phyloP scores from a whole-genome alignment of 2,797 vertebrate genomes.

The Danio albolineatus region DNA sequence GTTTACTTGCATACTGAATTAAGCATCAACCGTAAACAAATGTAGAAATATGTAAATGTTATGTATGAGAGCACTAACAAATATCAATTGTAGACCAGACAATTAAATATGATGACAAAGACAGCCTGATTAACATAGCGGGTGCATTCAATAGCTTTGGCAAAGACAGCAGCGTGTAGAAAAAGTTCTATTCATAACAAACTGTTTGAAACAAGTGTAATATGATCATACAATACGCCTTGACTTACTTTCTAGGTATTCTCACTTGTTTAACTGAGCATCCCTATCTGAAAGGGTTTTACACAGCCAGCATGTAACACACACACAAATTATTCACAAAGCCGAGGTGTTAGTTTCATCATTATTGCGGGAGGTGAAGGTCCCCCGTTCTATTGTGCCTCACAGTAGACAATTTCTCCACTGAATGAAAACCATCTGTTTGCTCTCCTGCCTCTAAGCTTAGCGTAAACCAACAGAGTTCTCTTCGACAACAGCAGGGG shows the following conservation, averaged over 20 bases:
- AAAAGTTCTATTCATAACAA: background rate
- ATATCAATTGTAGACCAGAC: no score
- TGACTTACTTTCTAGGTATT: background rate
- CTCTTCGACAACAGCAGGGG: constrained; percentile 63
- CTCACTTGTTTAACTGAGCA: constrained; percentile 9
- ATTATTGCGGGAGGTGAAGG: constrained; percentile 13
- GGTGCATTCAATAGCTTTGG: background rate
- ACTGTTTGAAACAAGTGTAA: background rate
- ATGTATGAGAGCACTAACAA: no score
- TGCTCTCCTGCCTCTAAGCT: constrained; percentile 63
- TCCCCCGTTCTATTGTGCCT: constrained; percentile 19
- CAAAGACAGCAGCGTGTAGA: background rate
- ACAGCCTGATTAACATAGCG: no score
- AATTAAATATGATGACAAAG: no score
- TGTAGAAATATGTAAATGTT: no score
- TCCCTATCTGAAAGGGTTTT: background rate
- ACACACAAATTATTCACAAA: constrained; percentile 3
- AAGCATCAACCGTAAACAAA: no score
- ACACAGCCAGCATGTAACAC: background rate
- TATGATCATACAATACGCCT: background rate
- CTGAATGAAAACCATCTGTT: constrained; percentile 54
- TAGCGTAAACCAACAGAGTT: constrained; percentile 55
- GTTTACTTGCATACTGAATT: no score
- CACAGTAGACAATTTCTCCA: constrained; percentile 28
- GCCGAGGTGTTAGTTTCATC: constrained; percentile 32